phyloP scores from a whole-genome alignment of 1,140 invertebrate genomes.

The Lepidurus packardi region DNA sequence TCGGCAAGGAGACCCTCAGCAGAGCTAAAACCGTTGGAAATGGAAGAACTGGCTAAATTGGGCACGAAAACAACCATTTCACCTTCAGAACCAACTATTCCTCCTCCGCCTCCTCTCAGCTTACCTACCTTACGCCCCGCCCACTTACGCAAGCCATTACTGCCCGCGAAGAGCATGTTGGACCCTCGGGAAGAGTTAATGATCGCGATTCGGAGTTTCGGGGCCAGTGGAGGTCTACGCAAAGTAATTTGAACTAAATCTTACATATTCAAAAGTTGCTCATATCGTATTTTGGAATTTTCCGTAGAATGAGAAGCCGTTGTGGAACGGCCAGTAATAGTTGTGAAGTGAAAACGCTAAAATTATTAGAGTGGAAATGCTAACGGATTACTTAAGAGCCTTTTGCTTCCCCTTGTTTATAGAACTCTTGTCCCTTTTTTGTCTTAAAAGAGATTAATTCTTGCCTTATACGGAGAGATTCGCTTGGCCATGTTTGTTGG shows the following conservation, averaged over 20 bases:
- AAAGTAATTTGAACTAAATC: slow-evolving; percentile 45
- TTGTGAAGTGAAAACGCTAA: too few species aligned
- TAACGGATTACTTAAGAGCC: too few species aligned
- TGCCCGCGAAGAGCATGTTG: not conserved
- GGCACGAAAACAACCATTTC: not conserved
- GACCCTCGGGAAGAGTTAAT: slow-evolving; percentile 61
- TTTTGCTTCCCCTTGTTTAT: too few species aligned
- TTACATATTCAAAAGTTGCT: too few species aligned
- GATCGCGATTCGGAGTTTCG: slow-evolving; percentile 65
- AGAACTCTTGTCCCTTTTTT: too few species aligned
- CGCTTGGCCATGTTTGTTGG: not conserved
- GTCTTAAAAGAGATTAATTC: not conserved
- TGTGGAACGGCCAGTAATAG: too few species aligned
- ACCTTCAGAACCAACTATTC: not conserved
- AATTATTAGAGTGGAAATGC: too few species aligned
- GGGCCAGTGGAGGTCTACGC: slow-evolving; percentile 53
- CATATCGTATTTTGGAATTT: too few species aligned
- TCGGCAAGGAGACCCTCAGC: slow-evolving; percentile 31
- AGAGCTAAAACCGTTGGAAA: slow-evolving; percentile 23
- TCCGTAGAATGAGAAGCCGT: too few species aligned
- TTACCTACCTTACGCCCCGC: slow-evolving; percentile 3
- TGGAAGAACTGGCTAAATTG: slow-evolving; percentile 23
- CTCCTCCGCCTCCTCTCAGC: not conserved
- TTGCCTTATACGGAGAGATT: not conserved
- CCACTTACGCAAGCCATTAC: slow-evolving; percentile 14